Evolutionary conservation across 2,113 vertebrate genomes (phyloP).

Genomic region (Scortum barcoo): DNA sequence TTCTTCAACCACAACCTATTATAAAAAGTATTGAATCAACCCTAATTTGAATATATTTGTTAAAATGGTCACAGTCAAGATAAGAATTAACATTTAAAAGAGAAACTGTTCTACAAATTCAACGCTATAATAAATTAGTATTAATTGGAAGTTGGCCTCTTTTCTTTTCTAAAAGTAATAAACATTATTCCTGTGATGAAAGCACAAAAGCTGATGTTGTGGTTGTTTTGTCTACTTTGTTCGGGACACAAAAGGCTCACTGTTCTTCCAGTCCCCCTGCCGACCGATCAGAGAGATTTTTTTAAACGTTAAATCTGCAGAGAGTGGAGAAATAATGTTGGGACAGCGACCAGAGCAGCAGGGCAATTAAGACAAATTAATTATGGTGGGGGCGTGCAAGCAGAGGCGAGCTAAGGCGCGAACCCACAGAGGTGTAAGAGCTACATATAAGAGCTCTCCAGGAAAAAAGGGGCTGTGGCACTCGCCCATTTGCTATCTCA

Average conservation of each 20-base stretch:
- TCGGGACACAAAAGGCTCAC: constrained; percentile 67
- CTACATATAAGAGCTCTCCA: constrained; percentile 30
- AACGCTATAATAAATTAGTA: constrained; percentile 15
- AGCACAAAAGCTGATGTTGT: constrained; percentile 78
- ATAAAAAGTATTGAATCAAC: background rate
- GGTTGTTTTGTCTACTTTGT: constrained; percentile 78
- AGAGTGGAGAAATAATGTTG: constrained; percentile 76
- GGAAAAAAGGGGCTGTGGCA: constrained; percentile 39
- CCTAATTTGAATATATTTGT: background rate
- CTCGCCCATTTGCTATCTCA: constrained; percentile 71
- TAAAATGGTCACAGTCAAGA: background rate
- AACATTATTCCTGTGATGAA: constrained; percentile 74
- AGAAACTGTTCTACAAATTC: background rate
- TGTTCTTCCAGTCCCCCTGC: constrained; percentile 59
- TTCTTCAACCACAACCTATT: background rate
- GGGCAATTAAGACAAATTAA: constrained; percentile 85
- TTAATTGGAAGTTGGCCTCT: constrained; percentile 44
- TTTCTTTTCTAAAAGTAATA: constrained; percentile 68
- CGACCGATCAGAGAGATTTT: constrained; percentile 58
- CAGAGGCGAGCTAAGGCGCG: constrained; percentile 41
- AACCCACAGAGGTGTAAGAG: constrained; percentile 64
- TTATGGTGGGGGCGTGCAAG: constrained; percentile 65
- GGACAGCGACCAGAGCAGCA: constrained; percentile 76
- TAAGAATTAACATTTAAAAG: background rate
- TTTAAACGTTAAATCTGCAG: constrained; percentile 71